Evolutionary conservation across 2,888 invertebrate species (phyloP).

Genomic region (Dolomedes plantarius): DNA sequence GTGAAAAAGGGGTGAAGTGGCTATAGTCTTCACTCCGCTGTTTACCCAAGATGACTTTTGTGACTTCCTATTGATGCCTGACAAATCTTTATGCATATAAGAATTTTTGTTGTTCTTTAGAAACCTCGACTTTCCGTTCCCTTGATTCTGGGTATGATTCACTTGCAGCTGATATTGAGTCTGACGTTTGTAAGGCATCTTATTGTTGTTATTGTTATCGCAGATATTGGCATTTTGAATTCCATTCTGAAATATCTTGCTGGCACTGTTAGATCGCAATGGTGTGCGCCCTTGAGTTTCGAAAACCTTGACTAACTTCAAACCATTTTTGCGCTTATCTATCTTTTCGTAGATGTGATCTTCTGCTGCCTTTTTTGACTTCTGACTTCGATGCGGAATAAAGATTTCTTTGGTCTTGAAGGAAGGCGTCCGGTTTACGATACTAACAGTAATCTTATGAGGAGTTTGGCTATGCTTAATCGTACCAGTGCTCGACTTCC

Average conservation of each 20-base stretch:
- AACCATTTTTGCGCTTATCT: slow-evolving; percentile 34
- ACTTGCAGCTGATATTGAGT: slow-evolving; percentile 34
- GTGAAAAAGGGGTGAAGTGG: slow-evolving; percentile 86
- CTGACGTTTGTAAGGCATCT: slow-evolving; percentile 28
- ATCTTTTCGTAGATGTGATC: slow-evolving; percentile 71
- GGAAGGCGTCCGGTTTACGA: slow-evolving; percentile 56
- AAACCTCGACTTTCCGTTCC: slow-evolving; percentile 48
- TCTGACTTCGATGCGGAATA: slow-evolving; percentile 49
- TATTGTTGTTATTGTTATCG: slow-evolving; percentile 50
- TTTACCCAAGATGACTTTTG: slow-evolving; percentile 51
- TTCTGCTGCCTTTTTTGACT: slow-evolving; percentile 31
- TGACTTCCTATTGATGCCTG: slow-evolving; percentile 37
- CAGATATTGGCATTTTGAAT: slow-evolving; percentile 33
- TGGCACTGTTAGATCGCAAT: slow-evolving; percentile 67
- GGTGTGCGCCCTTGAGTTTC: slow-evolving; percentile 35
- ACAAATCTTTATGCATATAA: slow-evolving; percentile 30
- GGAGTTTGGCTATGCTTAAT: slow-evolving; percentile 43
- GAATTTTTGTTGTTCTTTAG: slow-evolving; percentile 81
- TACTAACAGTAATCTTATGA: slow-evolving; percentile 66
- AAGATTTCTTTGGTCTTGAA: slow-evolving; percentile 62
- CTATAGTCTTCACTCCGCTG: slow-evolving; percentile 67
- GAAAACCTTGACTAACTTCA: slow-evolving; percentile 44
- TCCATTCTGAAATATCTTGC: slow-evolving; percentile 53
- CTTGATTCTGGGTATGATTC: slow-evolving; percentile 30
- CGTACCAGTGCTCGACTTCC: slow-evolving; percentile 47